Evolutionary conservation across 2,888 invertebrate species (phyloP), one percentile per base, ranked within the genome.

Genomic region (Acrobasis repandana): DNA sequence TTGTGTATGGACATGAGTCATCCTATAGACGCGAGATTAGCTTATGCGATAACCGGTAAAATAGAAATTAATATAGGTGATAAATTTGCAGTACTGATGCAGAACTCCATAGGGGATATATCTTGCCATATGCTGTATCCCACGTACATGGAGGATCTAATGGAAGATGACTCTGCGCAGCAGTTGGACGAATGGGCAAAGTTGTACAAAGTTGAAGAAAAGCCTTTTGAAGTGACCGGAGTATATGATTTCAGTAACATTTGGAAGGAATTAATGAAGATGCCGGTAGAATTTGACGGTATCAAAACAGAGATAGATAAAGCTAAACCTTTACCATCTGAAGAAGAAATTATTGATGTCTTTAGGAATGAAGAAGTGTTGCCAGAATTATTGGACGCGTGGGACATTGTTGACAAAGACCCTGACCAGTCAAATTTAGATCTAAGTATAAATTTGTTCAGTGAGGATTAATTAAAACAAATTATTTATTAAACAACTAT

Each of bases 51-150:
- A 28, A 82, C 83, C 0, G 93, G 93, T 1, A 65, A 74, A 38
- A 63, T 77, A 2, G 64, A 88, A 1, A n/a, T 79, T 1, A 79
- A 85, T 50, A 74, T 78, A 50, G 82, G 79, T 6, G 82, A 87
- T 6, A 84, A 79, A 15, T 86, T 79, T 62, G 71, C 77, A 11
- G 67, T 90, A 9, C 72, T 92, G 8, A 81, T 85, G 67, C 83
- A 85, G 36, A 93, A 92, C 66, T 82, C 90, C 0, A 69, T 91
- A 1, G 93, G 93, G 1, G 93, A 93, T 63, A 77, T 92, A 56
- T 79, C 85, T 1, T 77, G 79, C 49, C 87, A 92, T 58, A 74
- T 74, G 0, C 47, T 92, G 15, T 85, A 79, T 60, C 86, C 88
- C 0, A 75, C 82, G 38, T 76, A 85, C 62, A 76, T 86, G 76